A percentile compares a stretch with the other conserved stretches of the same genome.
phyloP scores from a whole-genome alignment of 1,140 invertebrate species.

The Odontomachus brunneus region DNA sequence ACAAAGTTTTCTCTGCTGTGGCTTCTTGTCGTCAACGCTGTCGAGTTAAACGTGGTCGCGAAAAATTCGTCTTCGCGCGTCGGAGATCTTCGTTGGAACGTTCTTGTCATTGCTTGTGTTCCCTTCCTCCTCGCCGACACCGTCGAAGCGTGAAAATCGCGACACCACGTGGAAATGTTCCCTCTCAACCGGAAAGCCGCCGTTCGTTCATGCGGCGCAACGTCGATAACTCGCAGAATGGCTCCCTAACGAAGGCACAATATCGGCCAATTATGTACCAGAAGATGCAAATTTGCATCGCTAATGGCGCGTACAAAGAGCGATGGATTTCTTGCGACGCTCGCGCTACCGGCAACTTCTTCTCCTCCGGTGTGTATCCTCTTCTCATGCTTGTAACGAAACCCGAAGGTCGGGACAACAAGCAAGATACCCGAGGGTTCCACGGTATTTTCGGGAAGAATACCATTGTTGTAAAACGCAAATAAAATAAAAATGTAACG shows the following conservation, averaged over 20 bases:
- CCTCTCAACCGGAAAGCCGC: slow-evolving; percentile 51
- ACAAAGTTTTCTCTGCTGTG: slow-evolving; percentile 1
- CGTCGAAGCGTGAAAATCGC: slow-evolving; percentile 62
- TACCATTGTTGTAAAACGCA: slow-evolving; percentile 18
- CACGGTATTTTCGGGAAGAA: background rate
- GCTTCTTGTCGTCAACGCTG: background rate
- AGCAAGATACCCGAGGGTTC: background rate
- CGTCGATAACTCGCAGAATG: slow-evolving; percentile 71
- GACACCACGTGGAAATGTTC: slow-evolving; percentile 42
- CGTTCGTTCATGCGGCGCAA: slow-evolving; percentile 40
- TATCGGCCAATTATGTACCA: slow-evolving; percentile 75
- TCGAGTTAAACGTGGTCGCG: too few relatives aligned
- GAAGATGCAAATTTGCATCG: slow-evolving; percentile 75
- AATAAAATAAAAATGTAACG: slow-evolving; percentile 1
- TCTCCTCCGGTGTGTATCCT: slow-evolving; percentile 10
- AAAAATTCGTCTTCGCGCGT: slow-evolving; percentile 6
- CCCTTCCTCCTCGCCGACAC: slow-evolving; percentile 6
- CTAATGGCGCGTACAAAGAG: slow-evolving; percentile 72
- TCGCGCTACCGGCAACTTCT: slow-evolving; percentile 43
- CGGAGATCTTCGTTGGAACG: slow-evolving; percentile 14
- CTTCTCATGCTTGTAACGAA: slow-evolving; percentile 62
- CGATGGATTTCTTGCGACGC: slow-evolving; percentile 64
- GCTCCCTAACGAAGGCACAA: slow-evolving; percentile 77
- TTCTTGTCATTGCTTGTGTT: slow-evolving; percentile 12
- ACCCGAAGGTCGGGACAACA: background rate